Evolutionary conservation across 35 echinoderm and acorn worm species (phyloP), one percentile per base, ranked within the genome.

Genomic region (Heliocidaris tuberculata): DNA sequence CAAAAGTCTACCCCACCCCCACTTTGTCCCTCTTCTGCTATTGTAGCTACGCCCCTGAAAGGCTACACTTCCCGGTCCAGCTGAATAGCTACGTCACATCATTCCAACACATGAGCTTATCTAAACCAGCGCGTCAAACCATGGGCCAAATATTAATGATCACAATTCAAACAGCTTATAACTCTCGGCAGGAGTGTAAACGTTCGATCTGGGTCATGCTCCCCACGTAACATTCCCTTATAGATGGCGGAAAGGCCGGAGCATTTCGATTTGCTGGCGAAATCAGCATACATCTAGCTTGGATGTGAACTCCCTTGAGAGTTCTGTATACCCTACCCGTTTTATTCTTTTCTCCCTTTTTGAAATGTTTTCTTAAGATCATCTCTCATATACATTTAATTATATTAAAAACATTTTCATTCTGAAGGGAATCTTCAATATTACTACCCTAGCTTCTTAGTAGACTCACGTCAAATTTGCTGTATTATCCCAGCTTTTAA

Each of bases 141-240:
- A 78, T 78, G 65, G 65, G 65, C 65, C 65, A 78, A 78, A 78
- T 78, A 78, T 78, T 78, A 78, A 78, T 78, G 65, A 78, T 78
- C 65, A 78, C 65, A 78, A 78, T 78, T 78, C 65, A 78, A 78
- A 78, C 65, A 78, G 19, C 65, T 78, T 78, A 78, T 3, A 19
- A n/a, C 65, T 78, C 65, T n/a, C 65, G 21, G 65, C 65, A n/a
- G 65, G 65, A 78, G 65, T 78, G 65, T 78, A 78, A 78, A n/a
- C 65, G 65, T 78, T 78, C 65, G 27, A 78, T 78, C 21, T 78
- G 65, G 65, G 65, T 78, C 65, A 78, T 27, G 27, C 65, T 19
- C 21, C 65, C 65, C 52, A 56, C 27, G 65, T 78, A n/a, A 78
- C 65, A 27, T 78, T 78, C 65, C 65, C 65, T 6, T 78, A 78